These are phyloP conservation scores for Callitettix versicolor DNA, from an alignment of 1,140 invertebrate genomes.

Conservation along the genomic window DNA sequence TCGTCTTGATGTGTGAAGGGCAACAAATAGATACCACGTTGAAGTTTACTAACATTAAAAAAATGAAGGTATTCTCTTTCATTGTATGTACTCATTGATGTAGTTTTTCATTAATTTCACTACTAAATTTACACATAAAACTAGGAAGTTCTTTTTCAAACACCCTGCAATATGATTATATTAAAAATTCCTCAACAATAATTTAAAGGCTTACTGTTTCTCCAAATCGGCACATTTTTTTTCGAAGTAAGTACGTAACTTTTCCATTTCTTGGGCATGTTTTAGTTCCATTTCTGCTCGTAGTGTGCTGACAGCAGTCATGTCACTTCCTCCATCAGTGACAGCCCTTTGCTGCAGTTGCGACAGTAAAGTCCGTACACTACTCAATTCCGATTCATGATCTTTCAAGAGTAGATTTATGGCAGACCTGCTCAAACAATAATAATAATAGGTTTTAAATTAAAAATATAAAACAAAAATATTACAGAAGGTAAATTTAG, in stretches of 20 bases:
- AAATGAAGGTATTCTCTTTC: no score
- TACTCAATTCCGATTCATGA: slow-evolving; percentile 17
- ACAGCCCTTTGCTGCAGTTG: slow-evolving; percentile 10
- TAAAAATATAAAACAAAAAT: neutral
- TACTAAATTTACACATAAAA: no score
- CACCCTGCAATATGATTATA: no score
- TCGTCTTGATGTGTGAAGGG: no score
- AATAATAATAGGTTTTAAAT: neutral
- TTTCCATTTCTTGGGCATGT: slow-evolving; percentile 62
- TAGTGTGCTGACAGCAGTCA: slow-evolving; percentile 37
- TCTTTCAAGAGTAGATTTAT: slow-evolving; percentile 18
- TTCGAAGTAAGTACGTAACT: slow-evolving; percentile 64
- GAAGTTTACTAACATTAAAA: no score
- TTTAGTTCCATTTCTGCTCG: slow-evolving; percentile 44
- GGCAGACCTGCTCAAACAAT: slow-evolving; percentile 16
- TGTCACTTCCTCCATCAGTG: neutral
- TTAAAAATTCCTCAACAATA: no score
- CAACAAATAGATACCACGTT: no score
- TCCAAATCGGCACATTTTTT: slow-evolving; percentile 63
- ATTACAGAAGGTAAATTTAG: neutral
- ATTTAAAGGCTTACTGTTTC: slow-evolving; percentile 59
- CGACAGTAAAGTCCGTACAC: slow-evolving; percentile 5
- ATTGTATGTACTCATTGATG: no score
- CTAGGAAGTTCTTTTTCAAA: no score
- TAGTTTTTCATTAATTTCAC: no score